phyloP scores from a whole-genome alignment of 2,888 invertebrate species.

The Ashinkailepas kermadecensis region DNA sequence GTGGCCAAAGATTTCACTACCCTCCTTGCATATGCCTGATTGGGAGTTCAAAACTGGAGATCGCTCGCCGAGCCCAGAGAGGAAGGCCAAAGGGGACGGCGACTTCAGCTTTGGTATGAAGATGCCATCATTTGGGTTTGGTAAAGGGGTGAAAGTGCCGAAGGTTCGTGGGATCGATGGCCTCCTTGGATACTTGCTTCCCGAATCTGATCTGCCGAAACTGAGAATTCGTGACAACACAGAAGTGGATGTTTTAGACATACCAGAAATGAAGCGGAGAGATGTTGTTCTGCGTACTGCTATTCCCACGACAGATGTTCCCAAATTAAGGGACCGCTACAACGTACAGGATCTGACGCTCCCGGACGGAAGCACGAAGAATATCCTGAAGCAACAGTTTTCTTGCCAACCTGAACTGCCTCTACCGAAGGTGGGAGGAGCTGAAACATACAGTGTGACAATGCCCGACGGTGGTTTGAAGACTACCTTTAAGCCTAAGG shows the following conservation, averaged over 20 bases:
- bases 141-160: background rate
- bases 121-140: background rate
- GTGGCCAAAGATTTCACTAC: background rate
- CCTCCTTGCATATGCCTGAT: background rate
- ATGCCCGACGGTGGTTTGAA: slow-evolving; percentile 14
- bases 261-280: background rate
- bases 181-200: background rate
- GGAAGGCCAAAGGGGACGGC: background rate
- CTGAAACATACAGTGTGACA: slow-evolving; percentile 24
- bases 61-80: background rate
- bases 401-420: slow-evolving; percentile 23
- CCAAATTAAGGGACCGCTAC: background rate
- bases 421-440: slow-evolving; percentile 24
- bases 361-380: background rate
- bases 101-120: background rate
- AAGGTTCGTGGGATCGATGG: background rate
- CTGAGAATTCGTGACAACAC: slow-evolving; percentile 1
- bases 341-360: background rate
- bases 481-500: background rate
- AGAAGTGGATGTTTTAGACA: background rate
- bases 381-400: background rate
- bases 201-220: background rate
- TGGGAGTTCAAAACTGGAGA: background rate
- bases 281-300: background rate
- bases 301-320: background rate